Conservation (phyloP, 2,113 vertebrate genomes). For the Chloebia gouldiae region DNA sequence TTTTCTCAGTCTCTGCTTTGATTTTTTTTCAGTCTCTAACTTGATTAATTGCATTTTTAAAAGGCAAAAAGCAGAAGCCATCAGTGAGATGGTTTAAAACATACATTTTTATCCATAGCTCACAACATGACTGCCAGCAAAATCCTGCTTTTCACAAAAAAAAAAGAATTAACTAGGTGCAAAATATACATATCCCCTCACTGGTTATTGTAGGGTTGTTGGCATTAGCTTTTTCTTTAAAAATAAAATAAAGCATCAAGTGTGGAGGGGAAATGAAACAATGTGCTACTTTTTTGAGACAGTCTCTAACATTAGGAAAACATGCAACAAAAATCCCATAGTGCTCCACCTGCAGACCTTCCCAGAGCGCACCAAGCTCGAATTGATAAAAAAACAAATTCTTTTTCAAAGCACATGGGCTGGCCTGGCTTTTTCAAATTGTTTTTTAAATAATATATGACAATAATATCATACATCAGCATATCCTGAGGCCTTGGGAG, state of each 20-base stretch:
- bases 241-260: not conserved
- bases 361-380: not conserved
- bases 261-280: conserved; percentile 4
- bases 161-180: not conserved
- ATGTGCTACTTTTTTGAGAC: not conserved
- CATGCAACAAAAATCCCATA: not conserved
- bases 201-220: not conserved
- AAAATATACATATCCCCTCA: not conserved
- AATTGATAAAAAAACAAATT: not conserved
- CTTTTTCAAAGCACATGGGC: not conserved
- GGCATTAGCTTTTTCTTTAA: not conserved
- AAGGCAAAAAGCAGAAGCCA: not conserved
- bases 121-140: not conserved
- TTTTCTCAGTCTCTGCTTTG: not conserved
- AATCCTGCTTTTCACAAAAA: not conserved
- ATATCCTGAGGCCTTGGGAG: not conserved
- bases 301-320: not conserved
- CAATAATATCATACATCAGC: fast-evolving
- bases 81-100: not conserved
- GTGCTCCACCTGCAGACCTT: not conserved
- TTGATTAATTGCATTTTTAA: not conserved
- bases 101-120: not conserved
- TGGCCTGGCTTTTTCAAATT: not conserved
- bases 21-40: not conserved
- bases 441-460: not conserved